A percentile compares a stretch with the other conserved stretches of the same genome.
Evolutionary conservation across 1,140 invertebrate species (phyloP).

Genomic region (Drosophila sp.): DNA sequence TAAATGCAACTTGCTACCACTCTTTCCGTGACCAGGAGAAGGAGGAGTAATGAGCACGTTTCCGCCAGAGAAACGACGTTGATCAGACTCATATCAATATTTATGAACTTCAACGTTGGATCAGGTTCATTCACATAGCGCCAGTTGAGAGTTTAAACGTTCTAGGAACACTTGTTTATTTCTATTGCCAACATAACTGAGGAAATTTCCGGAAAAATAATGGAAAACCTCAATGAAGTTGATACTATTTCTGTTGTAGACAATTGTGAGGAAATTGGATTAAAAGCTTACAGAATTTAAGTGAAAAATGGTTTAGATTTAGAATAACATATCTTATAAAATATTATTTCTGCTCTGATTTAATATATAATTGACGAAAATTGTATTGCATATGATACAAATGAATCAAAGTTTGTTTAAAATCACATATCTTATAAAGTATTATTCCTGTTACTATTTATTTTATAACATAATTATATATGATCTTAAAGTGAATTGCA

Average conservation of each 20-base stretch:
- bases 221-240: constrained; percentile 4
- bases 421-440: too few relatives aligned
- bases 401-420: too few relatives aligned
- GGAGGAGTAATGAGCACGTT: constrained; percentile 5
- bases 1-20: neutral
- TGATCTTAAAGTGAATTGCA: too few relatives aligned
- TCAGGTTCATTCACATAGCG: constrained; percentile 20
- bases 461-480: too few relatives aligned
- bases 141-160: constrained; percentile 7
- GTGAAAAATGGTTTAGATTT: too few relatives aligned
- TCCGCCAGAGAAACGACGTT: constrained; percentile 22
- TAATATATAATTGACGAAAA: too few relatives aligned
- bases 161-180: constrained; percentile 10
- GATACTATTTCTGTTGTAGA: too few relatives aligned
- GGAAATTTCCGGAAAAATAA: neutral
- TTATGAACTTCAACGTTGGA: constrained; percentile 56
- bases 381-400: too few relatives aligned
- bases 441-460: too few relatives aligned
- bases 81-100: constrained; percentile 64
- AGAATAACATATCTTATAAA: too few relatives aligned
- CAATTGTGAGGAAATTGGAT: neutral
- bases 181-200: neutral
- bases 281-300: neutral
- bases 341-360: too few relatives aligned
- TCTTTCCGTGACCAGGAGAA: neutral